Conservation (phyloP, 2,113 vertebrate species). For the Microcebus griseorufus region DNA sequence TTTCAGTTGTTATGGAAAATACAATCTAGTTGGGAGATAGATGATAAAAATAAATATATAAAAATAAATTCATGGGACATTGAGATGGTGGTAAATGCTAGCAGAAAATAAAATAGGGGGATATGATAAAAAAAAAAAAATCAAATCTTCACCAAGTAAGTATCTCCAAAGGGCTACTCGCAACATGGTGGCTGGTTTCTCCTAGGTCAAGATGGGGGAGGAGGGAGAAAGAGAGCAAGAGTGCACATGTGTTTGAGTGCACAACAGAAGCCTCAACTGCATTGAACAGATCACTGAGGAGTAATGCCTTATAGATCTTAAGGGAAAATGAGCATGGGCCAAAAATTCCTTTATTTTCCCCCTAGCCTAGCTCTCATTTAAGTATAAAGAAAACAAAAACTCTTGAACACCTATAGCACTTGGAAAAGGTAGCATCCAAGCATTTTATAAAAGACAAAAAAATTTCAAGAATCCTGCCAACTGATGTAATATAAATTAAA, state of each 20-base stretch:
- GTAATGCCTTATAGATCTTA: neutral
- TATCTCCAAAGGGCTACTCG: neutral
- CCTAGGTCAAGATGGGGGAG: accelerated
- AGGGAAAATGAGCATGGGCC: neutral
- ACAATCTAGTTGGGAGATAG: neutral
- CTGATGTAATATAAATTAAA: slow-evolving; percentile 4
- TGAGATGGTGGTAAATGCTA: neutral
- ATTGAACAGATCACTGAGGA: neutral
- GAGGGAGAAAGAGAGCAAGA: too few species aligned
- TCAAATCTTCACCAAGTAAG: neutral
- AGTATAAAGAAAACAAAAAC: neutral
- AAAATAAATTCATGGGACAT: neutral
- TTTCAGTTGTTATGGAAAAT: neutral
- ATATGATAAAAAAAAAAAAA: neutral
- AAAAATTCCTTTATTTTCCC: neutral
- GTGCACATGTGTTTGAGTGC: too few species aligned
- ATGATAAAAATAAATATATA: neutral
- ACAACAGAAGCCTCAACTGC: neutral
- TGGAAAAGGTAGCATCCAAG: neutral
- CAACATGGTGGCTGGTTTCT: neutral
- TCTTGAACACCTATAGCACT: neutral
- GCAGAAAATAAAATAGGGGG: neutral
- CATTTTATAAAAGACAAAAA: neutral
- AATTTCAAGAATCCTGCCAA: neutral
- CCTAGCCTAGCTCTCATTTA: neutral